Percentiles rank a stretch among this genome's conserved stretches.
phyloP scores from a whole-genome alignment of 2,888 invertebrate genomes.

The Drosophila cognata region DNA sequence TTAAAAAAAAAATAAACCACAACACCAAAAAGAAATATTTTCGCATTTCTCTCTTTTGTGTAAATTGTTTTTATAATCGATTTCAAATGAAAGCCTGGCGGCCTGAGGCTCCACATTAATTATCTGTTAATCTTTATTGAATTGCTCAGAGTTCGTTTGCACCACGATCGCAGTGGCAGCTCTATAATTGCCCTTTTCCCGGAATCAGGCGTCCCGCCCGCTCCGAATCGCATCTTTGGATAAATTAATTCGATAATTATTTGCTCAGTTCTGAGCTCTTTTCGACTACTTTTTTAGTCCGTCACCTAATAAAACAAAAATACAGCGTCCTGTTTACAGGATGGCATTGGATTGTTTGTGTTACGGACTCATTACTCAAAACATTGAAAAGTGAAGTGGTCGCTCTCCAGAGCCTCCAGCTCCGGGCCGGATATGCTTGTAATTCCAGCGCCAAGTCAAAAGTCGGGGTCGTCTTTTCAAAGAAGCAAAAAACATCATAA shows the following conservation, averaged over 20 bases:
- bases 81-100: constrained; percentile 50
- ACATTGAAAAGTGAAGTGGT: constrained; percentile 53
- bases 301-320: constrained; percentile 51
- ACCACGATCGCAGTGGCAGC: constrained; percentile 1
- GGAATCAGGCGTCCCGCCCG: constrained; percentile 4
- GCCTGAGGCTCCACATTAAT: constrained; percentile 54
- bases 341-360: constrained; percentile 22
- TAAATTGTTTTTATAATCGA: constrained; percentile 55
- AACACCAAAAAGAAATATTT: constrained; percentile 19
- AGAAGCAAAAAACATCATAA: constrained; percentile 71
- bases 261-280: constrained; percentile 8
- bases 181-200: constrained; percentile 25
- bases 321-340: constrained; percentile 73
- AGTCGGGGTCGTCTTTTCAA: constrained; percentile 58
- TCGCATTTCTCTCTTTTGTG: constrained; percentile 31
- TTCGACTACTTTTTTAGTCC: constrained; percentile 9
- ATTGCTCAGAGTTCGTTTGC: constrained; percentile 44
- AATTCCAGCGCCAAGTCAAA: constrained; percentile 55
- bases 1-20: constrained; percentile 14
- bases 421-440: constrained; percentile 70
- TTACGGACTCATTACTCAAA: constrained; percentile 52
- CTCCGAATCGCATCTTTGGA: constrained; percentile 12
- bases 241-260: neutral
- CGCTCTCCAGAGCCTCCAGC: constrained; percentile 20
- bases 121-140: constrained; percentile 54